phyloP scores from a whole-genome alignment of 2,888 invertebrate species.

The Cistogaster globosa region DNA sequence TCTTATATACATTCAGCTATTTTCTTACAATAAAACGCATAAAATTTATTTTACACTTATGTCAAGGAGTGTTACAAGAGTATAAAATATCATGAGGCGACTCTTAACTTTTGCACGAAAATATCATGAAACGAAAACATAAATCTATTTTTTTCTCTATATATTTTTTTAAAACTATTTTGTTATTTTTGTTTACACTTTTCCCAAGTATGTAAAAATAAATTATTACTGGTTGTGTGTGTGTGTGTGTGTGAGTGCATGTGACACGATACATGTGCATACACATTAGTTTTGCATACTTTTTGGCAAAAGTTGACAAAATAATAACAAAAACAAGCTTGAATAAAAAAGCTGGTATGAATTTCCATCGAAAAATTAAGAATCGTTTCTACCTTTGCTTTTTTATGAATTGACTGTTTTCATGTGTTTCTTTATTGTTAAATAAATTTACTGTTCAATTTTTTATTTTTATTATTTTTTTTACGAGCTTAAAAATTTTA shows the following conservation, averaged over 20 bases:
- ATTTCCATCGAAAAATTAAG: slow-evolving; percentile 45
- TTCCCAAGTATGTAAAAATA: not conserved
- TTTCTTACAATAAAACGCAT: slow-evolving; percentile 20
- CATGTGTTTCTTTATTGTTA: slow-evolving; percentile 15
- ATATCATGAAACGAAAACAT: slow-evolving; percentile 54
- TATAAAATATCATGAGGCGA: slow-evolving; percentile 50
- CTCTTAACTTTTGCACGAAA: slow-evolving; percentile 67
- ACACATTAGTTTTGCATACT: slow-evolving; percentile 28
- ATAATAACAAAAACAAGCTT: slow-evolving; percentile 12
- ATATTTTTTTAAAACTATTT: not conserved
- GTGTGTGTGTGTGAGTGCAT: not conserved
- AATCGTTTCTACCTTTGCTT: not conserved
- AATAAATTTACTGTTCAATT: slow-evolving; percentile 3
- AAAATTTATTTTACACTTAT: slow-evolving; percentile 23
- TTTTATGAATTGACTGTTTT: not conserved
- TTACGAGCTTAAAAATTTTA: slow-evolving; percentile 1
- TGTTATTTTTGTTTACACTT: not conserved
- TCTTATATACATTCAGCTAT: not conserved
- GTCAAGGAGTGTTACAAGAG: slow-evolving; percentile 4
- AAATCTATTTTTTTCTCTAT: slow-evolving; percentile 38
- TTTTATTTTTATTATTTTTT: slow-evolving; percentile 10
- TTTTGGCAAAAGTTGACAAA: slow-evolving; percentile 52
- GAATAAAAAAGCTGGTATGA: slow-evolving; percentile 12
- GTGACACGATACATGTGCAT: not conserved
- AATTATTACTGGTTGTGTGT: not conserved